Base-by-base conservation (phyloP, 1,140 invertebrate genomes). In the Drosophila grimshawi region DNA sequence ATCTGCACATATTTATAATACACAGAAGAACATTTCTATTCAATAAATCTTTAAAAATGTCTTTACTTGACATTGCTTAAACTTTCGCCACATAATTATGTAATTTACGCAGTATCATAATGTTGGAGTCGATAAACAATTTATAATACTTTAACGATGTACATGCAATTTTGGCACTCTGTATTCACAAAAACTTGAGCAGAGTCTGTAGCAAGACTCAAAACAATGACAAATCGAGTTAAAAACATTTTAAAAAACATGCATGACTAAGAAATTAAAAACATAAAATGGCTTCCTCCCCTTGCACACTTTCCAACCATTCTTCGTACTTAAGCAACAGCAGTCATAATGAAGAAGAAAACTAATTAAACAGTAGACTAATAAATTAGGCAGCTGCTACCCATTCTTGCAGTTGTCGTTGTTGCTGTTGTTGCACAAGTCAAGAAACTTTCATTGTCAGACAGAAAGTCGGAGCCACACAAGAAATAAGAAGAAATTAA, bases 401-500 rank as follows among this genome's bases (percentile, higher is more conserved):
- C 49, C 41, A 52, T 46, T 55, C 29, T 55, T 70, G 49, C 55
- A 56, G 56, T 56, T 66, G 52, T 75, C 64, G 70, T n/a, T 56
- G 41, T 55, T 71, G 52, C 46, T 78, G 68, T 67, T 81, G 74
- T 39, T 82, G 80, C 76, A 65, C 56, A 67, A 71, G 75, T 71
- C 68, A 83, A 83, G 77, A 88, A 88, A 88, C 79, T 88, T 86
- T 88, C 83, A 73, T 88, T 88, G 49, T 57, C 69, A 80, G 85
- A 83, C 85, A 19, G 80, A 89, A 89, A 89, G 83, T 88, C 67
- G 66, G 62, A 41, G 69, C 80, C 71, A 74, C 83, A 80, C 80
- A 83, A 76, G 83, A 86, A 88, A 77, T 88, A 88, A 88, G 68
- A 83, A 83, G 80, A 88, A 86, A 88, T 80, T 82, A 88, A 88